These are phyloP conservation scores for Paradisaea rubra DNA, from an alignment of 2,113 vertebrate genomes.

Conservation along the genomic window DNA sequence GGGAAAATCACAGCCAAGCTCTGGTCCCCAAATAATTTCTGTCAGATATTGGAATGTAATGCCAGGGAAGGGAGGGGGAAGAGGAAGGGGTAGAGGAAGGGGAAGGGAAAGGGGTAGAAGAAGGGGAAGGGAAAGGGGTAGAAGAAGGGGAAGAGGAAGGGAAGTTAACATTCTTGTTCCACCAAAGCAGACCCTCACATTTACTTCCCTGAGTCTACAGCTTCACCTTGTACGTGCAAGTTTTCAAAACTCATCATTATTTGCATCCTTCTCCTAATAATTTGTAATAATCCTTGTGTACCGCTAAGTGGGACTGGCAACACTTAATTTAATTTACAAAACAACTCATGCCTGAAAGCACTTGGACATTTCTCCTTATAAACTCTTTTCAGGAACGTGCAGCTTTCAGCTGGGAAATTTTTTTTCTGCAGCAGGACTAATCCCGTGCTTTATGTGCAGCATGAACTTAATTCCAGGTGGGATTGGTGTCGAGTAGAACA, in stretches of 20 bases:
- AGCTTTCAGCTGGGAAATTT: not conserved
- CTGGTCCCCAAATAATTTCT: not conserved
- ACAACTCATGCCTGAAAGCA: not conserved
- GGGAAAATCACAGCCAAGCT: not conserved
- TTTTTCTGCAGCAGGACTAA: not conserved
- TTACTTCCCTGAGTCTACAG: not conserved
- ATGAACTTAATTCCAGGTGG: not conserved
- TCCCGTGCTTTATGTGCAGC: not conserved
- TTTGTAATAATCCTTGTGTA: not conserved
- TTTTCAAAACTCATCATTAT: not conserved
- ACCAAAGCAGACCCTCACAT: not conserved
- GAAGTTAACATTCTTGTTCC: not conserved
- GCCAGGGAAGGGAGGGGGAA: not conserved
- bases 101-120: not conserved
- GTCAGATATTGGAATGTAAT: not conserved
- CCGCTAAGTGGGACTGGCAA: not conserved
- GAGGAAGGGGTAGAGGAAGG: not conserved
- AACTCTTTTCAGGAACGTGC: not conserved
- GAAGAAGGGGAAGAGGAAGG: not conserved
- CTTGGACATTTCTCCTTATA: not conserved
- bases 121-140: too few relatives aligned
- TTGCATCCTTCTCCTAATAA: not conserved
- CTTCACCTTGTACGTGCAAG: not conserved
- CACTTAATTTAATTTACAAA: not conserved
- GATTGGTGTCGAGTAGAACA: not conserved